phyloP scores from a whole-genome alignment of 2,797 vertebrate species.

The Esox masquinongy region DNA sequence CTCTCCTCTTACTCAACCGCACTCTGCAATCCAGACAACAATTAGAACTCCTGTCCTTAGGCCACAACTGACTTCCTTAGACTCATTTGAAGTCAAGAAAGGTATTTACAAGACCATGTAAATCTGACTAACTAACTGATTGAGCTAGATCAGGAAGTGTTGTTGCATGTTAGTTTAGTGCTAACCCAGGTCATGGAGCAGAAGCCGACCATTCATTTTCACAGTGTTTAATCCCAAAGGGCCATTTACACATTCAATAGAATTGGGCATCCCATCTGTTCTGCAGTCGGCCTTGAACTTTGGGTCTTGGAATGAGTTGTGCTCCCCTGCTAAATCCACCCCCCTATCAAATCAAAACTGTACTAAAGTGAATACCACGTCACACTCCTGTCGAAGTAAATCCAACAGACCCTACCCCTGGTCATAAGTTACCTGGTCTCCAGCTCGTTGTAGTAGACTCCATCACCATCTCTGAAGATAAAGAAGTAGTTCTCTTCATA shows the following conservation, averaged over 20 bases:
- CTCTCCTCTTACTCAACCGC: conserved; percentile 92
- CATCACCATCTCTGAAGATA: conserved; percentile 92
- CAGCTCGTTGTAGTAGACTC: conserved; percentile 95
- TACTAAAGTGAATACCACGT: neutral
- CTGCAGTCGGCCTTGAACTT: too few relatives aligned
- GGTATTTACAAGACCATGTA: too few relatives aligned
- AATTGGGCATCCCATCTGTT: too few relatives aligned
- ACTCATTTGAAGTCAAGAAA: neutral
- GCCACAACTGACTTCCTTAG: neutral
- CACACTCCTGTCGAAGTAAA: neutral
- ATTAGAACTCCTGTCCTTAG: neutral
- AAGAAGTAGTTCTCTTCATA: conserved; percentile 98
- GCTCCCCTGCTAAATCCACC: neutral
- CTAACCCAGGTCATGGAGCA: too few relatives aligned
- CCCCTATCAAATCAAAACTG: neutral
- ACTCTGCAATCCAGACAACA: conserved; percentile 72
- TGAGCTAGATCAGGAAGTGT: too few relatives aligned
- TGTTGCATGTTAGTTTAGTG: too few relatives aligned
- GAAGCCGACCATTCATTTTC: too few relatives aligned
- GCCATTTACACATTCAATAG: too few relatives aligned
- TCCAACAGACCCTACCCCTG: neutral
- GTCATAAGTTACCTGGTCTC: conserved; percentile 82
- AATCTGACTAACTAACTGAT: too few relatives aligned
- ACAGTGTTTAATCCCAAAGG: too few relatives aligned
- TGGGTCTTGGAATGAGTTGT: too few relatives aligned